A percentile compares a stretch with the other conserved stretches of the same genome.
phyloP scores from a whole-genome alignment of 2,888 invertebrate species.

The Sclerodermus sp. region DNA sequence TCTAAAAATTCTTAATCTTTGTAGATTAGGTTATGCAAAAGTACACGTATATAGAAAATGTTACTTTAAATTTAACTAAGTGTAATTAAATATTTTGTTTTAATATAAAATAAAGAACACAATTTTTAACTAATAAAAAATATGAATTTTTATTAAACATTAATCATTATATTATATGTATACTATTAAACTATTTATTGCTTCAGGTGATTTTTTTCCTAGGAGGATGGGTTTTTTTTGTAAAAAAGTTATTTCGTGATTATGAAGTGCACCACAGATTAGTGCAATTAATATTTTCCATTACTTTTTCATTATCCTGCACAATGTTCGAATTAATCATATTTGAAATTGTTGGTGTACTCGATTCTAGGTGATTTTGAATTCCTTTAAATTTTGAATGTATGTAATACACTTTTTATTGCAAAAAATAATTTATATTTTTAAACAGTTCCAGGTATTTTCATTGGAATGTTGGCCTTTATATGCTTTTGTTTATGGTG shows the following conservation, averaged over 20 bases:
- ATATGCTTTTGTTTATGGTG: conserved; percentile 88
- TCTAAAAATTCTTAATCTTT: conserved; percentile 11
- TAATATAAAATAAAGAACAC: too few relatives aligned
- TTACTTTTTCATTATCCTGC: conserved; percentile 94
- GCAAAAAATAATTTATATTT: neutral
- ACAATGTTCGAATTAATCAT: conserved; percentile 99
- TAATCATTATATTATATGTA: too few relatives aligned
- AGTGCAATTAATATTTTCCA: conserved; percentile 94
- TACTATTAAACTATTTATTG: neutral
- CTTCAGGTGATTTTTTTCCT: conserved; percentile 87
- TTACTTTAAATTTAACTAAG: conserved; percentile 1
- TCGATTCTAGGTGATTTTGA: conserved; percentile 88
- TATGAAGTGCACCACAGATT: conserved; percentile 95
- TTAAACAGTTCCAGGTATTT: conserved; percentile 81
- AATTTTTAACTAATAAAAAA: too few relatives aligned
- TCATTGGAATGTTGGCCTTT: conserved; percentile 94
- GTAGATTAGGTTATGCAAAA: conserved; percentile 26
- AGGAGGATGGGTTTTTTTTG: conserved; percentile 98
- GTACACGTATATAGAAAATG: neutral
- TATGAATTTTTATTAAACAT: too few relatives aligned
- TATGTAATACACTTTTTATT: conserved; percentile 6
- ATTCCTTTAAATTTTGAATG: conserved; percentile 37
- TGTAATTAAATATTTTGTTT: conserved; percentile 6
- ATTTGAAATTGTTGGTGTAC: conserved; percentile 94
- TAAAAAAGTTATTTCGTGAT: conserved; percentile 93